Evolutionary conservation across 2,797 vertebrate genomes (phyloP).

Genomic region (Monodelphis domestica): DNA sequence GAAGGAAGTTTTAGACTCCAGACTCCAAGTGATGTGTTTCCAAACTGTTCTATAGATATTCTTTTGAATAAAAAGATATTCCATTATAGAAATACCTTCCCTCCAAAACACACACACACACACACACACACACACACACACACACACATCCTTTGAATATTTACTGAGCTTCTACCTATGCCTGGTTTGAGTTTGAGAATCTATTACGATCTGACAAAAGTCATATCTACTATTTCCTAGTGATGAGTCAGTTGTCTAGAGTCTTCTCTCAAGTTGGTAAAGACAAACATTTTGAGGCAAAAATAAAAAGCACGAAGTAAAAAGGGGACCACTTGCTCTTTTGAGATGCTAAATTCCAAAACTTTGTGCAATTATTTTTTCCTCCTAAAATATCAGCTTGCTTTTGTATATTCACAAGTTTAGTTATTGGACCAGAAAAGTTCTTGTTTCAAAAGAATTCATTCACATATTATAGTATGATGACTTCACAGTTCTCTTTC

Average conservation of each 20-base stretch:
- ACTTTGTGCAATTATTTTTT: not conserved
- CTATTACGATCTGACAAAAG: slow-evolving; percentile 13
- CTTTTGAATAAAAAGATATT: not conserved
- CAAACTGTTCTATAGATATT: not conserved
- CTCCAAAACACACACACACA: not conserved
- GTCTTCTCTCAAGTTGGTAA: slow-evolving; percentile 26
- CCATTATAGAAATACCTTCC: not conserved
- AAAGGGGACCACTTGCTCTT: not conserved
- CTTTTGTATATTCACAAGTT: not conserved
- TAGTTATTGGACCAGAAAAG: slow-evolving; percentile 15
- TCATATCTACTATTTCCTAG: not conserved
- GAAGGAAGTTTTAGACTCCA: not conserved
- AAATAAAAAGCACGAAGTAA: slow-evolving; percentile 10
- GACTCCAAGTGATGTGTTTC: not conserved
- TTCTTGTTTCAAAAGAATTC: slow-evolving; percentile 8
- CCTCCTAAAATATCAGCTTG: slow-evolving; percentile 17
- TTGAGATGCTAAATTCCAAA: slow-evolving; percentile 27
- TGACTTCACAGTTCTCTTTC: slow-evolving; percentile 34
- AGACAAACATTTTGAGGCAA: slow-evolving; percentile 1
- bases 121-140: not conserved
- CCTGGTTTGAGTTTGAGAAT: slow-evolving; percentile 49
- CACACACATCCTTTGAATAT: slow-evolving; percentile 42
- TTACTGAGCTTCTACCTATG: slow-evolving; percentile 26
- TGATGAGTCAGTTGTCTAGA: not conserved
- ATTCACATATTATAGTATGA: slow-evolving; percentile 40